These are phyloP conservation scores for Pammene fasciana DNA, from an alignment of 2,888 invertebrate species.

Conservation along the genomic window DNA sequence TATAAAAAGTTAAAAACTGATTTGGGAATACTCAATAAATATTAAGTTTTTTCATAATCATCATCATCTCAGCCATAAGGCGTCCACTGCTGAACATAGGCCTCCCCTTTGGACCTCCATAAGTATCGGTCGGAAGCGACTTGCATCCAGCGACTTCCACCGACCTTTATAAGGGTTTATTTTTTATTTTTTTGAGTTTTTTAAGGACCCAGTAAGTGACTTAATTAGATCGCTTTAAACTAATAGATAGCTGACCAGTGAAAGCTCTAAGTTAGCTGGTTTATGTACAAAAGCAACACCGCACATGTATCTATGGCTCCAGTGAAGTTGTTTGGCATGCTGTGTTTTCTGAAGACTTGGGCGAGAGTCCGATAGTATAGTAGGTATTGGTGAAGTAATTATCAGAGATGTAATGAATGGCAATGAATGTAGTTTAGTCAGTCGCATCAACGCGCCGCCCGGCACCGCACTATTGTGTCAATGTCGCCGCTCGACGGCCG, in stretches of 20 bases:
- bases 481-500: constrained; percentile 63
- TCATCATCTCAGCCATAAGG: too few relatives aligned
- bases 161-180: too few relatives aligned
- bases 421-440: constrained; percentile 12
- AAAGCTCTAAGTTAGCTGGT: constrained; percentile 65
- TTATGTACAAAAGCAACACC: constrained; percentile 69
- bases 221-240: constrained; percentile 25
- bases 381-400: neutral
- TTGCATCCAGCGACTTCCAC: too few relatives aligned
- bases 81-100: too few relatives aligned
- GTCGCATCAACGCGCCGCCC: constrained; percentile 52
- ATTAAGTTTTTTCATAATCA: too few relatives aligned
- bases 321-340: constrained; percentile 54
- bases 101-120: too few relatives aligned
- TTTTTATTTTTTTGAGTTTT: too few relatives aligned
- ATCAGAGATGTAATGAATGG: constrained; percentile 3
- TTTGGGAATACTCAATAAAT: neutral
- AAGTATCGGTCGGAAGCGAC: too few relatives aligned
- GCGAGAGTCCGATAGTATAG: constrained; percentile 12
- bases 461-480: constrained; percentile 77
- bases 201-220: neutral
- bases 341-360: constrained; percentile 44
- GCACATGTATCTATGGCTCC: constrained; percentile 61
- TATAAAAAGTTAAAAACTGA: too few relatives aligned
- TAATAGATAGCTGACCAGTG: constrained; percentile 52